A percentile compares a stretch with the other conserved stretches of the same genome.
phyloP scores from a whole-genome alignment of 2,888 invertebrate species.

The Tenthredo mesomela region DNA sequence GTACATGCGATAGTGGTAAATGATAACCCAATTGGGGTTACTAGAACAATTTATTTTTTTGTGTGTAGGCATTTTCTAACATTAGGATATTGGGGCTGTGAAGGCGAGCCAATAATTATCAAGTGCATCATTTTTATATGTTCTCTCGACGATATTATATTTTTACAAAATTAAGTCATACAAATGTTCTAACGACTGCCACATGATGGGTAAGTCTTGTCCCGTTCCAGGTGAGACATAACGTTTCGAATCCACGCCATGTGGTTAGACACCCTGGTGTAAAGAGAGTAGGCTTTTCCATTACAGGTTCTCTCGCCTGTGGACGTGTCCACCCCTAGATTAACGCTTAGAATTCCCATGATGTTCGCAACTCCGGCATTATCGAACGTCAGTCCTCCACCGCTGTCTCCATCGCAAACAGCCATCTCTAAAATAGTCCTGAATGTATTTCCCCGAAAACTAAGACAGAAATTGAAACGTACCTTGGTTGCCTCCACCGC shows the following conservation, averaged over 20 bases:
- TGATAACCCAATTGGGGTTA: no score
- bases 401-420: constrained; percentile 79
- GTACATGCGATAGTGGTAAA: no score
- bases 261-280: constrained; percentile 72
- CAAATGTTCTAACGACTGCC: neutral
- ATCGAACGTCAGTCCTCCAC: constrained; percentile 77
- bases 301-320: constrained; percentile 68
- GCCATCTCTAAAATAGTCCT: constrained; percentile 69
- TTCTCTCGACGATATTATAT: neutral
- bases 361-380: constrained; percentile 73
- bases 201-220: neutral
- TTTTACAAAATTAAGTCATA: neutral
- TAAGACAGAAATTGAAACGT: constrained; percentile 54
- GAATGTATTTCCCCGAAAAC: neutral
- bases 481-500: constrained; percentile 75
- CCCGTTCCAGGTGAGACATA: constrained; percentile 53
- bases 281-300: constrained; percentile 72
- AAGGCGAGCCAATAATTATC: neutral
- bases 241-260: constrained; percentile 71
- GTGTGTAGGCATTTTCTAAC: neutral
- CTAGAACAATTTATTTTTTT: no score
- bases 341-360: constrained; percentile 77
- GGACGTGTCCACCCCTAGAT: constrained; percentile 63
- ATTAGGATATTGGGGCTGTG: neutral
- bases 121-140: neutral